phyloP scores from a whole-genome alignment of 2,888 invertebrate genomes.

The Drosophila quinaria region DNA sequence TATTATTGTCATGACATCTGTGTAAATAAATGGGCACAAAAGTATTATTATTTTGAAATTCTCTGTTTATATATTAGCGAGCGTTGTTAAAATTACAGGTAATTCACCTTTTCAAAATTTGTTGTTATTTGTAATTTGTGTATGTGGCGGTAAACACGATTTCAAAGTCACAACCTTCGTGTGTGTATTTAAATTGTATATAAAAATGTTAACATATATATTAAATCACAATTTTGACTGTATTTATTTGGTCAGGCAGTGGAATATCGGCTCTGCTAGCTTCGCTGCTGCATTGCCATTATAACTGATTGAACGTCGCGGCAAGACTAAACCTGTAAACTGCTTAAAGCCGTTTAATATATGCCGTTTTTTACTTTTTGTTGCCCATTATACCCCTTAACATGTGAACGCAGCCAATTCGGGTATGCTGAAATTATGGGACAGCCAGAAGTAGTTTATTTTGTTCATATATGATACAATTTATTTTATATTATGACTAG shows the following conservation, averaged over 20 bases:
- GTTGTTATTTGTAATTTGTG: slow-evolving; percentile 13
- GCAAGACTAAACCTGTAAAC: slow-evolving; percentile 52
- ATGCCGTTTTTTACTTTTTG: slow-evolving; percentile 8
- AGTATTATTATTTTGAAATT: neutral
- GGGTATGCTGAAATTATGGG: slow-evolving; percentile 11
- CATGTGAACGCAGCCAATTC: neutral
- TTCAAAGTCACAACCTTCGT: slow-evolving; percentile 36
- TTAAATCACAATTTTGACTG: slow-evolving; percentile 2
- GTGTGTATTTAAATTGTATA: slow-evolving; percentile 1
- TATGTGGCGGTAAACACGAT: slow-evolving; percentile 46
- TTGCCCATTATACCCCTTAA: slow-evolving; percentile 1
- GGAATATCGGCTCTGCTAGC: slow-evolving; percentile 21
- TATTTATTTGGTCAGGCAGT: slow-evolving; percentile 3
- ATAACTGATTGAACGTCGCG: slow-evolving; percentile 50
- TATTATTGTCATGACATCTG: slow-evolving; percentile 1
- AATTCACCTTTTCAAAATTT: slow-evolving; percentile 40
- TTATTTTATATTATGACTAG: too few relatives aligned
- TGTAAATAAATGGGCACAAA: slow-evolving; percentile 1
- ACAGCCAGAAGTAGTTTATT: neutral
- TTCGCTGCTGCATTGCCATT: slow-evolving; percentile 42
- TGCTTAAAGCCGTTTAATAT: slow-evolving; percentile 41
- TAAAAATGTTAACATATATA: slow-evolving; percentile 14
- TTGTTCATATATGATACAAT: too few relatives aligned
- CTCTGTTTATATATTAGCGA: neutral
- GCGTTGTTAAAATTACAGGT: slow-evolving; percentile 20